Base-by-base conservation (phyloP, 2,113 vertebrate genomes). In the Anthoscopus minutus region DNA sequence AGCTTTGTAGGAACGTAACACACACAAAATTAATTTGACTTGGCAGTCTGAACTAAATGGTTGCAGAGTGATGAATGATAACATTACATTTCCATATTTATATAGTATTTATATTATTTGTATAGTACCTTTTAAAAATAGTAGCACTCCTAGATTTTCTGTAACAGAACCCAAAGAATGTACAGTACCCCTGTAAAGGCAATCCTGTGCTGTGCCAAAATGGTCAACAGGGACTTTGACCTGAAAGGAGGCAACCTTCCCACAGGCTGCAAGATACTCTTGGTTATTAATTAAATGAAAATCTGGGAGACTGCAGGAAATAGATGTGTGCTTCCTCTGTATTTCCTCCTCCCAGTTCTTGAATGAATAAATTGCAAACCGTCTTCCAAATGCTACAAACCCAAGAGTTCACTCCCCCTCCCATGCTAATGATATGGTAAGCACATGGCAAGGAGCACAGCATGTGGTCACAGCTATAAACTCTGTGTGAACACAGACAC, bases 1-100 rank as follows among this genome's bases (percentile, higher is more conserved):
- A 92, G 62, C 38, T 88, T 65, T 81, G 64, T n/a, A 78, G 51
- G 86, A 92, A 89, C 67, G 86, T 77, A 87, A 91, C 33, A 38
- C 15, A 65, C 1, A 4, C 54, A 65, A 42, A 80, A 92, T 42
- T 77, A 54, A 62, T 83, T 73, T 88, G 50, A 48, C 51, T 77
- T 86, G 90, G 80, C 86, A 83, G 27, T 30, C 40, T 24, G 50
- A 94, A 50, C 17, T 38, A 80, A 89, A 73, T 66, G 4, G 21
- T 48, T 88, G 47, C 76, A 88, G 71, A 62, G 12, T 50, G 51
- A 94, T 62, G 47, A 88, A 96, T 28, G 11, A 45, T 70, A 86
- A 61, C 35, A 44, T 10, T 44, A 47, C 31, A 22, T 74, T 78
- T 91, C 87, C 31, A 20, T 62, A 78, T 66, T 69, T 84, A 78